Base-by-base conservation (phyloP, 2,888 invertebrate genomes). In the Lithophane socia region DNA sequence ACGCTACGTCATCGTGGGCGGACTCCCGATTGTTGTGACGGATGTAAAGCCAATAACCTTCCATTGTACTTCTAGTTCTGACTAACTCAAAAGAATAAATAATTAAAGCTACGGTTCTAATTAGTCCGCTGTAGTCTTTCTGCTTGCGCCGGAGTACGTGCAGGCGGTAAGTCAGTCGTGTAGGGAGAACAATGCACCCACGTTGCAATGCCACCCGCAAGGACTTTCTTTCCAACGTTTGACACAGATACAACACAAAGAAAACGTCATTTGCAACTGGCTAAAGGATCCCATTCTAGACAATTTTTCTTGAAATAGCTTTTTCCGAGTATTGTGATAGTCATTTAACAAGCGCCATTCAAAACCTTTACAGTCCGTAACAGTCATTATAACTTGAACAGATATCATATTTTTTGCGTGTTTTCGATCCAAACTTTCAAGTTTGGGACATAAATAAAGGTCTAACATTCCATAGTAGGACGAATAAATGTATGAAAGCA, bases 221-320 rank as follows among this genome's bases (percentile, higher is more conserved):
- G 93, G 94, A 94, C 94, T 94, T 93, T 93, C 92, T 93, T 92
- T 92, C 91, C 91, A 91, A 89, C 92, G 91, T 92, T 92, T 93
- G 92, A 94, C 93, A 94, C 92, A 92, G 92, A 93, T 92, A 92
- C 88, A 89, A 88, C 91, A 92, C 93, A 94, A 93, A 94, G 93
- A 91, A 93, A 92, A 93, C 88, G 92, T 93, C 94, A 92, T 92
- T 92, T 93, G 91, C 93, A 93, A 92, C 89, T 82, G 80, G 78
- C 82, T 87, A 86, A 82, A 87, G 81, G 81, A 84, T 82, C 82
- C 75, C 70, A 73, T 70, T 79, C 78, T 49, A 82, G 83, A 87
- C 77, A 86, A 87, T 87, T 87, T 88, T 82, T 86, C 88, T 88
- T 79, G 75, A 82, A 87, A 87, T 85, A 66, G 77, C 82, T 74